Base-by-base conservation (phyloP, 1,140 invertebrate genomes). In the Brachionus sp. region DNA sequence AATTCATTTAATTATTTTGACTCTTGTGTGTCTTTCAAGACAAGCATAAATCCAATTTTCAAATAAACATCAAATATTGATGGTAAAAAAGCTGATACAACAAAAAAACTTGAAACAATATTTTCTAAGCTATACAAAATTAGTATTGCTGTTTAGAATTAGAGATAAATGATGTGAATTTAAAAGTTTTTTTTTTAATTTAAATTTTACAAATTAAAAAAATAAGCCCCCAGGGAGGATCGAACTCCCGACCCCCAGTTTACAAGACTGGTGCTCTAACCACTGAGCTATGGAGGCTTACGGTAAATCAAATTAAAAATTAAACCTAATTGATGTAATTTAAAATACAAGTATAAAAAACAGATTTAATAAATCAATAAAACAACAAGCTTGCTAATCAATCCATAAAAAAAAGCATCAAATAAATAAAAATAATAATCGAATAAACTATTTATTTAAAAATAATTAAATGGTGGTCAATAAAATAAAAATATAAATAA, bases 221-320 rank as follows among this genome's bases (percentile, higher is more conserved):
- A 37, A 35, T n/a, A 33, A 86, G 86, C 86, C 86, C 85, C 86
- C 86, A 86, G 85, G 84, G 93, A 93, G 93, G 92, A 92, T 93
- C 92, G 93, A 94, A 94, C 93, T 93, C 93, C 92, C 93, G 93
- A 94, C 93, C 93, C 92, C 93, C 93, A 93, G 93, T 93, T 94
- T 94, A 94, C 93, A 93, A 94, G 93, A 94, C 93, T 93, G 93
- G 93, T 93, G 93, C 93, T 94, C 93, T 94, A 92, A 92, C 93
- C 93, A 93, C 93, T 94, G 93, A 94, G 93, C 93, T 94, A 94
- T 93, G 93, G 92, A 93, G 93, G 93, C 93, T 19, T 25, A 19
- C 16, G 50, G 50, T 57, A 57, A 57, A 57, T 4, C 50, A 57
- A 7, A 57, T 19, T 9, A 16, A 57, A 19, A 57, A 57, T 57